These are phyloP conservation scores for Scotopteryx bipunctaria DNA, from an alignment of 2,888 invertebrate species.

Conservation along the genomic window DNA sequence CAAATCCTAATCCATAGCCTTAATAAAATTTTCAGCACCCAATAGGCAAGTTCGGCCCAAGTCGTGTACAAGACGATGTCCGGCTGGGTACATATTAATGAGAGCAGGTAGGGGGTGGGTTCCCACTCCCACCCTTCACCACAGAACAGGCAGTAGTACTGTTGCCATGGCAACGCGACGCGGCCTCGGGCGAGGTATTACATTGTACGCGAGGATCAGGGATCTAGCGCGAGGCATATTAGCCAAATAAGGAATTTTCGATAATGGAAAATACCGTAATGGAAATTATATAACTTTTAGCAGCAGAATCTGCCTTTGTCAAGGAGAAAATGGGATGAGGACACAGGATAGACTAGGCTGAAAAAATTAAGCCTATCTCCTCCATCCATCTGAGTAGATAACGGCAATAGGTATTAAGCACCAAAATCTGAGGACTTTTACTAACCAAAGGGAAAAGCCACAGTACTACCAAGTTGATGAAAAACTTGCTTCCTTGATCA, in stretches of 20 bases:
- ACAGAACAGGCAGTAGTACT: background rate
- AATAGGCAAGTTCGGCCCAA: constrained; percentile 45
- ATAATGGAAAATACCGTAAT: constrained; percentile 4
- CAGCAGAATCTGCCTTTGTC: too few relatives aligned
- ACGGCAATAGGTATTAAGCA: background rate
- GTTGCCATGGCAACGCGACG: constrained; percentile 77
- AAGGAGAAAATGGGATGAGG: too few relatives aligned
- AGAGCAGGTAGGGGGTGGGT: constrained; percentile 61
- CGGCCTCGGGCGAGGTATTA: constrained; percentile 60
- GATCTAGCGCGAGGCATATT: constrained; percentile 36
- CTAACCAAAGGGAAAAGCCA: too few relatives aligned
- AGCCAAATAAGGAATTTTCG: constrained; percentile 19
- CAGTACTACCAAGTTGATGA: too few relatives aligned
- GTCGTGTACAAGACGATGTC: constrained; percentile 66
- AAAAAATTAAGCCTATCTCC: too few relatives aligned
- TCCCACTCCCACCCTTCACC: constrained; percentile 30
- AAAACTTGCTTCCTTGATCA: background rate
- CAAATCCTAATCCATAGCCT: constrained; percentile 7
- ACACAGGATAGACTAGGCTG: too few relatives aligned
- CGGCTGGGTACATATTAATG: constrained; percentile 79
- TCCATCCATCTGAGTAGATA: too few relatives aligned
- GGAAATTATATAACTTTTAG: too few relatives aligned
- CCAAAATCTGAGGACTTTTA: background rate
- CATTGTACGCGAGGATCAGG: constrained; percentile 62
- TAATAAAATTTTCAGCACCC: constrained; percentile 54